A percentile compares a stretch with the other conserved stretches of the same genome.
Conservation (phyloP, 2,888 invertebrate species). For the Deilephila elpenor region DNA sequence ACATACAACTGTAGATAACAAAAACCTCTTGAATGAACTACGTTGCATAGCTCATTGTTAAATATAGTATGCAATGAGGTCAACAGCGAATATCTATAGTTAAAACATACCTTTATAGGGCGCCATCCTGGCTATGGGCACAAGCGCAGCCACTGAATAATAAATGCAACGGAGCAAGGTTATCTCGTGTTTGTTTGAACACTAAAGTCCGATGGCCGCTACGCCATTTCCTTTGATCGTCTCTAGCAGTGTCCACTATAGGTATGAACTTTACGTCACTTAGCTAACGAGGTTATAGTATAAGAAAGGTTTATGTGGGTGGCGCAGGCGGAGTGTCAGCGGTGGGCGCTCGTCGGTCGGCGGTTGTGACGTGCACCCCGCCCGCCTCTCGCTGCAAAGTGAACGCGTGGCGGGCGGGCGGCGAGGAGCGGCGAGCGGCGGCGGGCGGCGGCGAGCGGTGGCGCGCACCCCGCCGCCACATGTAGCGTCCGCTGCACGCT, state of each 20-base stretch:
- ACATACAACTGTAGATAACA: not conserved
- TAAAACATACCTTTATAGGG: slow-evolving; percentile 73
- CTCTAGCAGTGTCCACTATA: slow-evolving; percentile 50
- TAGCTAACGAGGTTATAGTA: slow-evolving; percentile 74
- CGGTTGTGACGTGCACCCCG: slow-evolving; percentile 68
- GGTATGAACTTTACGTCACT: slow-evolving; percentile 73
- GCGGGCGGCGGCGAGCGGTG: slow-evolving; percentile 40
- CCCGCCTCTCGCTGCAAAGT: slow-evolving; percentile 72
- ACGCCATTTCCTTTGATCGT: slow-evolving; percentile 49
- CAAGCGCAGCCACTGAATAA: slow-evolving; percentile 79
- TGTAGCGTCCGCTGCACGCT: slow-evolving; percentile 57
- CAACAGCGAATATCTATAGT: not conserved
- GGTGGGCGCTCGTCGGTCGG: slow-evolving; percentile 26
- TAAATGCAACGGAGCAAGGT: slow-evolving; percentile 77
- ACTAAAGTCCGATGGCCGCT: slow-evolving; percentile 53
- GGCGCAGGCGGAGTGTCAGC: slow-evolving; percentile 47
- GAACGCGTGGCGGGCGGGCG: slow-evolving; percentile 75
- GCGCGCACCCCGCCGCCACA: slow-evolving; percentile 71
- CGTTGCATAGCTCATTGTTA: not conserved
- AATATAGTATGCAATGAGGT: not conserved
- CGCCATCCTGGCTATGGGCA: slow-evolving; percentile 79
- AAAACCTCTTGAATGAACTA: not conserved
- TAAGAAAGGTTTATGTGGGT: slow-evolving; percentile 51
- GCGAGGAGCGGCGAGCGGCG: slow-evolving; percentile 46
- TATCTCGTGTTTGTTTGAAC: slow-evolving; percentile 59